A percentile compares a stretch with the other conserved stretches of the same genome.
phyloP scores from a whole-genome alignment of 2,888 invertebrate species.

The Mythimna vitellina region DNA sequence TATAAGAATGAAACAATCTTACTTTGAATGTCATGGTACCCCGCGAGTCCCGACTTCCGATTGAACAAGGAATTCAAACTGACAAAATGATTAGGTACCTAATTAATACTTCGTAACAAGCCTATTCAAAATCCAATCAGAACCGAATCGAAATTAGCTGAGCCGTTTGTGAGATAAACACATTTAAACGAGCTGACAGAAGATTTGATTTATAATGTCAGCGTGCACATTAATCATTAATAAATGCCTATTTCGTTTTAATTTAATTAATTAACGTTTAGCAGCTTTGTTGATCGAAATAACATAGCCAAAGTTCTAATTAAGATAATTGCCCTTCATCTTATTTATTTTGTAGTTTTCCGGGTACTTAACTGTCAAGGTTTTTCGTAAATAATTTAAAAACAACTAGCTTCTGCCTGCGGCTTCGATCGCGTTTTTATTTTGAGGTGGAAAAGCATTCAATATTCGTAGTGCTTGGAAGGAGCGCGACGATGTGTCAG shows the following conservation, averaged over 20 bases:
- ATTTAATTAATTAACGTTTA: conserved; percentile 35
- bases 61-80: no score
- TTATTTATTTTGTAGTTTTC: conserved; percentile 7
- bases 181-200: conserved; percentile 36
- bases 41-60: no score
- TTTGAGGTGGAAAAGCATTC: no score
- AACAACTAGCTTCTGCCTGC: not conserved
- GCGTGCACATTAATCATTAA: conserved; percentile 33
- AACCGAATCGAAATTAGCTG: conserved; percentile 34
- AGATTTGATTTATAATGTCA: conserved; percentile 44
- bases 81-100: not conserved
- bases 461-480: no score
- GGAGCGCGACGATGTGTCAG: no score
- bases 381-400: not conserved
- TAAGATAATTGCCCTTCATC: not conserved
- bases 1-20: no score
- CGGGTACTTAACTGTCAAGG: conserved; percentile 5
- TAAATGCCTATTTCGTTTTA: conserved; percentile 16
- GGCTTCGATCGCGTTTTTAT: no score
- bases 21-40: no score
- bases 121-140: conserved; percentile 44
- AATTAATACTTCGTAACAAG: conserved; percentile 21
- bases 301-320: conserved; percentile 3
- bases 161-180: conserved; percentile 35
- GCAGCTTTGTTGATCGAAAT: conserved; percentile 15